Evolutionary conservation across 2,888 invertebrate species (phyloP), one percentile per base, ranked within the genome.

Genomic region (Stegophylla sp.): DNA sequence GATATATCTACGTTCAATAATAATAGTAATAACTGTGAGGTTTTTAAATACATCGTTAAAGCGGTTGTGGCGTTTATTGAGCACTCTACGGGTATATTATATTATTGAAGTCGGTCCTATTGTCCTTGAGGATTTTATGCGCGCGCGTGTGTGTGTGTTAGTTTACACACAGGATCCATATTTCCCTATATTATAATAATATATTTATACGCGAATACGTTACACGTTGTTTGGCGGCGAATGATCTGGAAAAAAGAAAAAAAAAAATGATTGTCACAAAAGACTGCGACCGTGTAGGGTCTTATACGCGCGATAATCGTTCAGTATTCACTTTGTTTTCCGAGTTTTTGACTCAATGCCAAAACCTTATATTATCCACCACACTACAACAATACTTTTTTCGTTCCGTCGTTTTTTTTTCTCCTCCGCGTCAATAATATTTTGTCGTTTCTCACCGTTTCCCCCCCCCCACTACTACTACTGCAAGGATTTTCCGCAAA

Each of bases 111-210:
- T 9, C 23, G 59, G 59, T 23, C 59, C 26, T 1, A 53, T 15
- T 41, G 71, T 53, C 71, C 71, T 71, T 71, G 71, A 71, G 15
- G 20, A 71, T 71, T 69, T 51, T 7, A 28, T 53, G 51, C 20
- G 45, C 17, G 17, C 61, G 26, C n/a, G 34, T 13, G 51, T n/a
- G 1, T 17, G 15, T 17, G 3, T 15, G 15, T n/a, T n/a, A n/a
- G 2, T 23, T 12, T 23, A 56, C 56, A 56, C 20, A 12, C 7
- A 53, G n/a, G n/a, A n/a, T 4, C 17, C 53, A 20, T 53, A 53
- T 53, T 53, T 20, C 9, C 17, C 48, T 51, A 34, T 34, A 34
- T 34, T 34, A 67, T 4, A 17, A 48, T 20, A 23, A 7, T 48
- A 66, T 26, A 26, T 26, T 10, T 26, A 26, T 28, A 20, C 7